Conservation (phyloP, 2,113 vertebrate genomes). For the Rutilus rutilus region DNA sequence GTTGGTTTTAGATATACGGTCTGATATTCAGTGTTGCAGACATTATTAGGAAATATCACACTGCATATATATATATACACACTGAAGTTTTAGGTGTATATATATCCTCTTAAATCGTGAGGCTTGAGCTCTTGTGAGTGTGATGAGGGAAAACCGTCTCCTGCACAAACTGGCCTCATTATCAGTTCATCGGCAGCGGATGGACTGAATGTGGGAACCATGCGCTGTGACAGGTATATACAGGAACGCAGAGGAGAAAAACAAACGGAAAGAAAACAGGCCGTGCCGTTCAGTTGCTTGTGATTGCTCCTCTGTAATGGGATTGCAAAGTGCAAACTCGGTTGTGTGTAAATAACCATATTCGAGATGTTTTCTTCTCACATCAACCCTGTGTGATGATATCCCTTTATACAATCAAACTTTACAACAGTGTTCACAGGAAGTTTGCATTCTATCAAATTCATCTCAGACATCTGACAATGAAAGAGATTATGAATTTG, state of each 20-base stretch:
- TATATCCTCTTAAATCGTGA: not conserved
- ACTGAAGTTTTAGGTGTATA: too few relatives aligned
- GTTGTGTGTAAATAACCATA: not conserved
- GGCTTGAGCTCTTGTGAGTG: not conserved
- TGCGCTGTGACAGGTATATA: conserved; percentile 60
- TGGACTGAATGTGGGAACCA: conserved; percentile 68
- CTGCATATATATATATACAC: too few relatives aligned
- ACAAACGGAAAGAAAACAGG: conserved; percentile 43
- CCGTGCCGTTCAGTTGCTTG: not conserved
- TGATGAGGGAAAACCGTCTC: conserved; percentile 6
- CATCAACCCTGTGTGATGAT: not conserved
- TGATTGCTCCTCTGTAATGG: not conserved
- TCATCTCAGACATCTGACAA: not conserved
- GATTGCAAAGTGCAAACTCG: not conserved
- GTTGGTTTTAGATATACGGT: too few relatives aligned
- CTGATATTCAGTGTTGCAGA: too few relatives aligned
- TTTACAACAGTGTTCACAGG: not conserved
- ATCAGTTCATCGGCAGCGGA: conserved; percentile 62
- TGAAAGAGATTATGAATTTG: not conserved
- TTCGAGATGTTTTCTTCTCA: not conserved
- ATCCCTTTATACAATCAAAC: not conserved
- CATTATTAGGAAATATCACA: too few relatives aligned
- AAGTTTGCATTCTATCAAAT: not conserved
- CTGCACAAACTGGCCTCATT: conserved; percentile 53
- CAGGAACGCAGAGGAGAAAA: conserved; percentile 61